phyloP scores from a whole-genome alignment of 1,140 invertebrate genomes.

The Medauroidea extradentata region DNA sequence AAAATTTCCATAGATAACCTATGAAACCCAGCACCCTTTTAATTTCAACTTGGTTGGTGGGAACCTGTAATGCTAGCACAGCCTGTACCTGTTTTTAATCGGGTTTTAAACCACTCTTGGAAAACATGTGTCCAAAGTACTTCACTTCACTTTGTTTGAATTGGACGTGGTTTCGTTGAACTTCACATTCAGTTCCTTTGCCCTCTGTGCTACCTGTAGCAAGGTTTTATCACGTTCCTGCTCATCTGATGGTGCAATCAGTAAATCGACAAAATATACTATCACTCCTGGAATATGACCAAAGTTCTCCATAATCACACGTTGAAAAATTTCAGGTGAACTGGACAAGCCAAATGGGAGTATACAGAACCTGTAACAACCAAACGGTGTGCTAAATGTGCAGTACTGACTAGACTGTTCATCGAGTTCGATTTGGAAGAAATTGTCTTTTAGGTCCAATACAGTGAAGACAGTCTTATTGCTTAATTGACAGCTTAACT shows the following conservation, averaged over 20 bases:
- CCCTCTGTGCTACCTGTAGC: slow-evolving; percentile 25
- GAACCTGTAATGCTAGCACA: slow-evolving; percentile 25
- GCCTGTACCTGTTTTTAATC: slow-evolving; percentile 34
- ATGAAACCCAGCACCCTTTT: slow-evolving; percentile 31
- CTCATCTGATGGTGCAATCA: slow-evolving; percentile 25
- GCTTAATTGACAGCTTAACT: slow-evolving; percentile 18
- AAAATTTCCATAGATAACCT: slow-evolving; percentile 36
- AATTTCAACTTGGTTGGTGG: slow-evolving; percentile 25
- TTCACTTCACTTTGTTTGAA: slow-evolving; percentile 23
- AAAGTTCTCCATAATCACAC: slow-evolving; percentile 27
- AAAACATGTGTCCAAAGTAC: slow-evolving; percentile 38
- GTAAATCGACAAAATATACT: slow-evolving; percentile 38
- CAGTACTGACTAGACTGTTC: slow-evolving; percentile 12
- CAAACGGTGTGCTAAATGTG: slow-evolving; percentile 25
- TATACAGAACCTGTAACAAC: slow-evolving; percentile 32
- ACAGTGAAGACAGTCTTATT: slow-evolving; percentile 16
- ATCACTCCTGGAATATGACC: slow-evolving; percentile 32
- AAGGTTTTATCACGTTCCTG: slow-evolving; percentile 31
- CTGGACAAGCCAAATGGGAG: slow-evolving; percentile 36
- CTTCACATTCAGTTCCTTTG: slow-evolving; percentile 28
- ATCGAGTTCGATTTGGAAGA: slow-evolving; percentile 20
- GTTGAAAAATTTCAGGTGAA: slow-evolving; percentile 35
- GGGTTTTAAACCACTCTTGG: slow-evolving; percentile 26
- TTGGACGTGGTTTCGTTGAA: slow-evolving; percentile 34
- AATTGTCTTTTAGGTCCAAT: slow-evolving; percentile 21